Conservation (phyloP, 2,888 invertebrate species). For the Sturmia bella region DNA sequence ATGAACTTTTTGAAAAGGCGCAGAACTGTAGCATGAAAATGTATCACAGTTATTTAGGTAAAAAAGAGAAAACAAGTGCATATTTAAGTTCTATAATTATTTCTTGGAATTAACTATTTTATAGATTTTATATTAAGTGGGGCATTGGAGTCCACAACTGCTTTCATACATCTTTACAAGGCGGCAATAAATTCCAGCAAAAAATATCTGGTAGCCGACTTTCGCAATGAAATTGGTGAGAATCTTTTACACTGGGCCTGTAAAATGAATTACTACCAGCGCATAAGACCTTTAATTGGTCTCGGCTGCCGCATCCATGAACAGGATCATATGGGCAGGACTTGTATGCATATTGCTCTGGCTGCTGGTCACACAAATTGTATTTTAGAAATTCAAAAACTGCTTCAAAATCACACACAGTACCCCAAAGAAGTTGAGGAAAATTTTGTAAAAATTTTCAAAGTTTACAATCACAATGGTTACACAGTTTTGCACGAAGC, state of each 20-base stretch:
- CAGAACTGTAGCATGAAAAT: not conserved
- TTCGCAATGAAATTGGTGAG: constrained; percentile 19
- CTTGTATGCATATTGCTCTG: constrained; percentile 40
- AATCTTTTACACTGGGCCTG: constrained; percentile 57
- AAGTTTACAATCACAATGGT: constrained; percentile 36
- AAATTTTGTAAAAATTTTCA: constrained; percentile 34
- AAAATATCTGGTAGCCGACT: not conserved
- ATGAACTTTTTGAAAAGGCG: constrained; percentile 6
- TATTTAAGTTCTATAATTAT: too few relatives aligned
- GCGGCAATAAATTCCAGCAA: not conserved
- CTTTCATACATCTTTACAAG: constrained; percentile 22
- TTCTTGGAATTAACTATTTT: not conserved
- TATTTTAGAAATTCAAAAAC: constrained; percentile 24
- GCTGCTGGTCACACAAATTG: constrained; percentile 3
- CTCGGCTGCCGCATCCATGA: constrained; percentile 36
- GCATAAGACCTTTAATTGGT: constrained; percentile 44
- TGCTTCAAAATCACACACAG: constrained; percentile 9
- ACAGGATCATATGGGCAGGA: constrained; percentile 35
- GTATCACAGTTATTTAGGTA: not conserved
- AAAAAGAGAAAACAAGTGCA: not conserved
- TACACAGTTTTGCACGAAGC: constrained; percentile 49
- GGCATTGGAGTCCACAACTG: not conserved
- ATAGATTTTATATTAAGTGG: constrained; percentile 36
- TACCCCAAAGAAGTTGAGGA: constrained; percentile 8
- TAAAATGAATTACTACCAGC: not conserved